Base-by-base conservation (phyloP, 2,113 vertebrate genomes). In the Oncorhynchus mykiss region DNA sequence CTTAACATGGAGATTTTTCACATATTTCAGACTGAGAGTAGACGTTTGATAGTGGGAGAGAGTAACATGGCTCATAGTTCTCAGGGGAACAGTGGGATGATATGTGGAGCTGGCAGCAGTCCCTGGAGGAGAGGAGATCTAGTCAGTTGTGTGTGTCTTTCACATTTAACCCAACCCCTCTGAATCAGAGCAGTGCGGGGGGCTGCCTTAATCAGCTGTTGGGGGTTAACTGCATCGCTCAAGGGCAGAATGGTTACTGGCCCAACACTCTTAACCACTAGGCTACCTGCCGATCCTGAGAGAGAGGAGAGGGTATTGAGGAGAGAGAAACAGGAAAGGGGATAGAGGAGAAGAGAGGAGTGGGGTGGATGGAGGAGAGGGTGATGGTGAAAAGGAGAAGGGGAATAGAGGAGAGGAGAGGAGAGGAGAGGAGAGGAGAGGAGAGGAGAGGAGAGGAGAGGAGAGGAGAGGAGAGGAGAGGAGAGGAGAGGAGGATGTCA, bases 21-120 rank as follows among this genome's bases (percentile, higher is more conserved):
- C 6, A 51, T 49, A 2, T 2, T 51, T 51, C 3, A 13, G 49
- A 51, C 14, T 51, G 49, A 51, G 14, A 39, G 34, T 39, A 51
- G 11, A 51, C 16, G 49, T 51, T 51, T 51, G 49, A 51, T 51
- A 13, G 49, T 51, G 49, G 49, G 49, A 51, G 2, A 51, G 49
- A 51, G 49, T 16, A 51, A 51, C 49, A 51, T 51, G 49, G 49
- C 14, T 51, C 49, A 51, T 51, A 14, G 14, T 3, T 51, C 12
- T 51, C 49, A 51, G 14, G 49, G 49, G 49, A 51, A 70, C 11
- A 51, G 70, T 22, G 72, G 70, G 72, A 57, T 27, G 72, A 62
- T 51, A 73, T 74, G 78, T 72, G 71, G 64, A 84, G 48, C 22
- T 51, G 2, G 34, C 70, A 49, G 14, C n/a, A 18, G 69, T 74